A percentile compares a stretch with the other conserved stretches of the same genome.
Evolutionary conservation across 1,140 invertebrate genomes (phyloP).

Genomic region (Battus philenor): DNA sequence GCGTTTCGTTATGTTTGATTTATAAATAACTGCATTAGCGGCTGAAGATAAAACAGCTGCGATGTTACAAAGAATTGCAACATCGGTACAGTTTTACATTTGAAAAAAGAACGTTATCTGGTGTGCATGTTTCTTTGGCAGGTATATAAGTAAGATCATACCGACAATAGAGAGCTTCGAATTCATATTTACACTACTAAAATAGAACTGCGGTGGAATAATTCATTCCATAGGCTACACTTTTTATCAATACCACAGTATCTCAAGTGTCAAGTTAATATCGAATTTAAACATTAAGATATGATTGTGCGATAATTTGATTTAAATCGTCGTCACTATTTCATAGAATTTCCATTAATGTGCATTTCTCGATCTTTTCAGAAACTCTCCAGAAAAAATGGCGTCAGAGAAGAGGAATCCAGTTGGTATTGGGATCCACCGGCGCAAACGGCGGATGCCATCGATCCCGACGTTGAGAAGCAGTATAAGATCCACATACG

Average conservation of each 20-base stretch:
- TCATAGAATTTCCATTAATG: background rate
- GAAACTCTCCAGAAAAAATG: constrained; percentile 60
- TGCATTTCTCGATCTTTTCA: constrained; percentile 41
- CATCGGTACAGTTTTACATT: background rate
- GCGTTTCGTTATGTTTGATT: constrained; percentile 11
- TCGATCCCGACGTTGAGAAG: constrained; percentile 39
- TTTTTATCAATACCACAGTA: no score
- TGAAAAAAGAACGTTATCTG: no score
- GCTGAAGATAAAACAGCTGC: constrained; percentile 8
- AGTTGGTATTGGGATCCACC: constrained; percentile 78
- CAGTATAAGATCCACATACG: constrained; percentile 54
- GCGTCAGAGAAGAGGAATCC: constrained; percentile 67
- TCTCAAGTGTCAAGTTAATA: no score
- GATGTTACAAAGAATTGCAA: constrained; percentile 4
- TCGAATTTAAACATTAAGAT: constrained; percentile 1
- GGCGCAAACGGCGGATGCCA: constrained; percentile 29
- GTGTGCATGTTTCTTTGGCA: no score
- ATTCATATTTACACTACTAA: no score
- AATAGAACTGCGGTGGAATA: no score
- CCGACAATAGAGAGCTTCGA: no score
- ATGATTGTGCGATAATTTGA: constrained; percentile 1
- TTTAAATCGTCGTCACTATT: constrained; percentile 1
- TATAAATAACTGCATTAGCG: constrained; percentile 13
- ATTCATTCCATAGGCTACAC: no score
- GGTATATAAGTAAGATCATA: no score